Percentiles rank a stretch among this genome's conserved stretches.
Evolutionary conservation across 2,888 invertebrate genomes (phyloP).

Genomic region (Heliconius sara): DNA sequence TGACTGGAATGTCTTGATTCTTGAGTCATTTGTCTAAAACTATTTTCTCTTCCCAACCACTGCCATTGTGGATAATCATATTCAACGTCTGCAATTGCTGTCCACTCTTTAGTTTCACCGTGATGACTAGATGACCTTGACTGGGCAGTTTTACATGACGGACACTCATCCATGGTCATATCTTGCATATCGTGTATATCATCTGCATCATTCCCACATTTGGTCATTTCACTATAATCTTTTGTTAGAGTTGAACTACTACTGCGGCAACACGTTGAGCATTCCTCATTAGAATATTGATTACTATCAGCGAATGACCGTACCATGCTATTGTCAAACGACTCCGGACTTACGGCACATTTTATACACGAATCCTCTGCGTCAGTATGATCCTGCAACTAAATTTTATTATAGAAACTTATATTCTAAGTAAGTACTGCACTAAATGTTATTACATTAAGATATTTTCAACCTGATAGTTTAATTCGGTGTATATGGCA

Average conservation of each 20-base stretch:
- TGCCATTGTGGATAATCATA: conserved; percentile 82
- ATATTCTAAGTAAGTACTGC: background rate
- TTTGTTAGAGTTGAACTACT: conserved; percentile 78
- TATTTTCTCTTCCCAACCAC: conserved; percentile 78
- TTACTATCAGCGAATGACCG: conserved; percentile 77
- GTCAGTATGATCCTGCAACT: conserved; percentile 76
- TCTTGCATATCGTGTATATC: conserved; percentile 75
- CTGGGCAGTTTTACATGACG: conserved; percentile 77
- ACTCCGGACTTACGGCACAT: conserved; percentile 82
- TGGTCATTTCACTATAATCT: conserved; percentile 81
- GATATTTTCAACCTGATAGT: conserved; percentile 67
- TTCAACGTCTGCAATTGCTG: conserved; percentile 73
- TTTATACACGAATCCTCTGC: conserved; percentile 83
- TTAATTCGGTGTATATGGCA: conserved; percentile 83
- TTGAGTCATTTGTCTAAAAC: conserved; percentile 71
- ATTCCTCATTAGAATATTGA: conserved; percentile 79
- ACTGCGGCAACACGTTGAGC: conserved; percentile 78
- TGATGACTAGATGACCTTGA: conserved; percentile 79
- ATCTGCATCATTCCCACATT: conserved; percentile 76
- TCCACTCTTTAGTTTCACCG: conserved; percentile 76
- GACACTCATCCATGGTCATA: conserved; percentile 77
- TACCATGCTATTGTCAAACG: conserved; percentile 82
- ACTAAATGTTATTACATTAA: background rate
- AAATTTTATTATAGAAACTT: conserved; percentile 3
- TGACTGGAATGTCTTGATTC: conserved; percentile 68